Conservation (phyloP, 2,888 invertebrate species). For the Auanema sp. region DNA sequence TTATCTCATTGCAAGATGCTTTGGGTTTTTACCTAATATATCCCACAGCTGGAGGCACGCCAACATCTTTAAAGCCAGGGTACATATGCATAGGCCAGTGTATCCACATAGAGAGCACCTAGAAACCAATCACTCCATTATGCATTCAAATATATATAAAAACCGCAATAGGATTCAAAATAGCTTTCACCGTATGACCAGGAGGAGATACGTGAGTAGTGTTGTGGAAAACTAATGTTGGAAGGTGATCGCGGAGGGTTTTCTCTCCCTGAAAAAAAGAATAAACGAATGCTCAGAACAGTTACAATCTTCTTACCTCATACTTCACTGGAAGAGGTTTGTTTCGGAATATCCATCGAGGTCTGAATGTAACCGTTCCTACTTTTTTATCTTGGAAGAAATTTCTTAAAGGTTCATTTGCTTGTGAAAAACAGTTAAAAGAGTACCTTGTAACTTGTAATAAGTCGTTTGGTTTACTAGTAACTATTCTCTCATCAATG, state of each 20-base stretch:
- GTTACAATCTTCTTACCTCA: background rate
- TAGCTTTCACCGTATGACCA: constrained; percentile 15
- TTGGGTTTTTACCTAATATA: constrained; percentile 8
- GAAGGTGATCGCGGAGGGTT: constrained; percentile 11
- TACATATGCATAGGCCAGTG: constrained; percentile 6
- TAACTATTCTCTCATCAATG: constrained; percentile 13
- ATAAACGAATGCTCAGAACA: too few relatives aligned
- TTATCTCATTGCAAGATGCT: background rate
- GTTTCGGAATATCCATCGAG: constrained; percentile 9
- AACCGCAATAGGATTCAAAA: constrained; percentile 9
- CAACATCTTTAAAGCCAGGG: background rate
- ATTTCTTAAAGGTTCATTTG: constrained; percentile 4
- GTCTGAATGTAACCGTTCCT: constrained; percentile 8
- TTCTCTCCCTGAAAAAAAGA: constrained; percentile 9
- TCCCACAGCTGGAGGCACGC: constrained; percentile 10
- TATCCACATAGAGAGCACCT: constrained; percentile 12
- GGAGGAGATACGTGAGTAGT: constrained; percentile 1
- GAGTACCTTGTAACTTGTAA: background rate
- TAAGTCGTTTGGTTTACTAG: background rate
- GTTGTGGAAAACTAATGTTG: constrained; percentile 16
- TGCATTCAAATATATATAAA: too few relatives aligned
- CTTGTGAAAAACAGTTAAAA: background rate
- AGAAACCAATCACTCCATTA: too few relatives aligned
- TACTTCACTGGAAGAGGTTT: constrained; percentile 7
- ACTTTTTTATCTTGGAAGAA: constrained; percentile 1